Percentiles rank a stretch among this genome's conserved stretches.
Conservation (phyloP, 2,888 invertebrate genomes). For the Drosophila macrospina region DNA sequence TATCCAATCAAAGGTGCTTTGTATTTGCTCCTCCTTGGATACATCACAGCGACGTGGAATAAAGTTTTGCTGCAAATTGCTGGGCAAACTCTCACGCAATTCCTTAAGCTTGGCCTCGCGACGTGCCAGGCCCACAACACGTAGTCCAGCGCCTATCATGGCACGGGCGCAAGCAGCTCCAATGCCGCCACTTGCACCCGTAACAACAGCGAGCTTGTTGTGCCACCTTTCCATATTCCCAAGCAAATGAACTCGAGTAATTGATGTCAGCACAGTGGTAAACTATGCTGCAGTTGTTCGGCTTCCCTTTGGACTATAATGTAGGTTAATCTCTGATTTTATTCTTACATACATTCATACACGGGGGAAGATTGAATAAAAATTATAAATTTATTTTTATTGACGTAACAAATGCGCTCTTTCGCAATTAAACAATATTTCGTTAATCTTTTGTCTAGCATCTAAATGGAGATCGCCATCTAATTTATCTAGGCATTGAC, state of each 20-base stretch:
- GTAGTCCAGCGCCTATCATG: constrained; percentile 86
- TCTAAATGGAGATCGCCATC: constrained; percentile 43
- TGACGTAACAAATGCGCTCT: constrained; percentile 39
- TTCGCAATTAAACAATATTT: constrained; percentile 41
- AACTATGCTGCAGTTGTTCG: constrained; percentile 23
- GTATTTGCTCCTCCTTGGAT: constrained; percentile 87
- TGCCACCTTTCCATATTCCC: constrained; percentile 87
- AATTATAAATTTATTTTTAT: constrained; percentile 10
- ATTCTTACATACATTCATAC: background rate
- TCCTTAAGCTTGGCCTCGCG: constrained; percentile 85
- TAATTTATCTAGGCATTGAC: constrained; percentile 41
- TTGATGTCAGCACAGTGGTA: background rate
- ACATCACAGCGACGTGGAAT: constrained; percentile 87
- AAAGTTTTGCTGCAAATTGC: constrained; percentile 78
- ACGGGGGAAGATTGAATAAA: background rate
- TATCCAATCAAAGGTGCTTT: constrained; percentile 86
- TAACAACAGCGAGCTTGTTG: constrained; percentile 88
- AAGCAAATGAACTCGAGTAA: constrained; percentile 5
- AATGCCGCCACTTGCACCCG: constrained; percentile 89
- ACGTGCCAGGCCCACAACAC: constrained; percentile 87
- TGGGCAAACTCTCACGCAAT: constrained; percentile 71
- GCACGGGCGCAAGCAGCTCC: constrained; percentile 86
- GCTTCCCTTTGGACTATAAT: constrained; percentile 32
- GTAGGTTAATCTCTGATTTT: constrained; percentile 41
- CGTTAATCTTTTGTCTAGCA: constrained; percentile 45